phyloP scores from a whole-genome alignment of 2,888 invertebrate genomes.

The Melitaea athalia region DNA sequence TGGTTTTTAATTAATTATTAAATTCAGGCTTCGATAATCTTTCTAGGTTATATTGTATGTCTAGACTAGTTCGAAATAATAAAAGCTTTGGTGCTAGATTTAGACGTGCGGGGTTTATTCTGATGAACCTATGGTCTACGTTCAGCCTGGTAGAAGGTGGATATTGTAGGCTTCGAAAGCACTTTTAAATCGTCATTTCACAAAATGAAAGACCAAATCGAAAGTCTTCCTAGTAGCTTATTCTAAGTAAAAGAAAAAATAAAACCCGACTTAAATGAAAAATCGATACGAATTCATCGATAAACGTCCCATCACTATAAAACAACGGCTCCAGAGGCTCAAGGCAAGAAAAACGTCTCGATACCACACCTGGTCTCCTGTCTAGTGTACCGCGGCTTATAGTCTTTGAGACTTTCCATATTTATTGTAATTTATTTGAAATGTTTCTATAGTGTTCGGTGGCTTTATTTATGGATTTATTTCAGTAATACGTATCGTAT shows the following conservation, averaged over 20 bases:
- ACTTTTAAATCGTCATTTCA: too few relatives aligned
- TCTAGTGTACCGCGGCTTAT: conserved; percentile 32
- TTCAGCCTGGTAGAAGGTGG: too few relatives aligned
- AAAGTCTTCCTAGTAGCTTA: not conserved
- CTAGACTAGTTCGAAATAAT: too few relatives aligned
- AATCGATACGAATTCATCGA: conserved; percentile 16
- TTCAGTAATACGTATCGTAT: not conserved
- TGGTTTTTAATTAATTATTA: too few relatives aligned
- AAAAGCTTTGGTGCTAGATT: too few relatives aligned
- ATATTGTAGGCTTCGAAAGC: too few relatives aligned
- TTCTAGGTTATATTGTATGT: too few relatives aligned
- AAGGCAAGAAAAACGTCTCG: conserved; percentile 76
- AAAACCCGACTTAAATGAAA: not conserved
- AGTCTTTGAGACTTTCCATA: conserved; percentile 58
- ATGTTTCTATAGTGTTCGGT: not conserved
- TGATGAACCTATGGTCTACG: too few relatives aligned
- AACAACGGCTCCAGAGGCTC: conserved; percentile 47
- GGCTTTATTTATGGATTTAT: not conserved
- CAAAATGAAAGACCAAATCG: too few relatives aligned
- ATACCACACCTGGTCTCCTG: conserved; percentile 70
- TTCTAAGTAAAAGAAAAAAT: not conserved
- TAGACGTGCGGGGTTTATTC: too few relatives aligned
- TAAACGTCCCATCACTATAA: conserved; percentile 48
- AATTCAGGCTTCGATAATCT: too few relatives aligned
- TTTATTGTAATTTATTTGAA: conserved; percentile 4